Evolutionary conservation across 2,888 invertebrate species (phyloP).

Genomic region (Dorcus parallelipipedus): DNA sequence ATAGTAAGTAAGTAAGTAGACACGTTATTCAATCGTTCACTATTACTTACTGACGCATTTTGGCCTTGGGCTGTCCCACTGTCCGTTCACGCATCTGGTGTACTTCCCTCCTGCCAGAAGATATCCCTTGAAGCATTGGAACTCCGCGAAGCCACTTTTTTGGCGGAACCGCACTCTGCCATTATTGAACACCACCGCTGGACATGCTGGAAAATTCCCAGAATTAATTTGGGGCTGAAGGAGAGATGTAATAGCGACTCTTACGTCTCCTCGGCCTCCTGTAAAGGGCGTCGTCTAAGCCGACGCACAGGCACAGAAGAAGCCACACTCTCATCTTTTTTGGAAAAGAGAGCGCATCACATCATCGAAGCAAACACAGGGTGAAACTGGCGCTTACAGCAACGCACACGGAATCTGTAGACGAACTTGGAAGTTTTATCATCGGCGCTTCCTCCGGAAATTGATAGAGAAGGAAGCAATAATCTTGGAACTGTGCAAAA

Average conservation of each 20-base stretch:
- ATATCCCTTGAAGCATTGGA: constrained; percentile 58
- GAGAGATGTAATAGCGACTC: background rate
- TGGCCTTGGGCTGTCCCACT: constrained; percentile 69
- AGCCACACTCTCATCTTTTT: no score
- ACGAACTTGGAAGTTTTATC: constrained; percentile 12
- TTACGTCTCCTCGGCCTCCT: background rate
- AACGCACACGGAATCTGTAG: background rate
- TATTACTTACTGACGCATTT: constrained; percentile 71
- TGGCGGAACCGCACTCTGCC: constrained; percentile 44
- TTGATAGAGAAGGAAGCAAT: constrained; percentile 20
- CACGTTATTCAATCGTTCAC: background rate
- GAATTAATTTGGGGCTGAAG: background rate
- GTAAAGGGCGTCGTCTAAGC: no score
- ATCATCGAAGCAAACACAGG: background rate
- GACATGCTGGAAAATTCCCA: constrained; percentile 26
- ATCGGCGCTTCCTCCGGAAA: constrained; percentile 18
- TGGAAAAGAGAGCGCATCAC: no score
- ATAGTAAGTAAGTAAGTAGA: background rate
- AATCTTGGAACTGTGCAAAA: constrained; percentile 17
- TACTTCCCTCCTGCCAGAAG: constrained; percentile 67
- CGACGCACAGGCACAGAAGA: no score
- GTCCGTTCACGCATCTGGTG: constrained; percentile 64
- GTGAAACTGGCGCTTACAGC: constrained; percentile 9
- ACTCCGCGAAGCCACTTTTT: constrained; percentile 57
- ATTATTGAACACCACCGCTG: constrained; percentile 30